These are phyloP conservation scores for Lycaon pictus DNA, from an alignment of 2,113 vertebrate species.

Conservation along the genomic window DNA sequence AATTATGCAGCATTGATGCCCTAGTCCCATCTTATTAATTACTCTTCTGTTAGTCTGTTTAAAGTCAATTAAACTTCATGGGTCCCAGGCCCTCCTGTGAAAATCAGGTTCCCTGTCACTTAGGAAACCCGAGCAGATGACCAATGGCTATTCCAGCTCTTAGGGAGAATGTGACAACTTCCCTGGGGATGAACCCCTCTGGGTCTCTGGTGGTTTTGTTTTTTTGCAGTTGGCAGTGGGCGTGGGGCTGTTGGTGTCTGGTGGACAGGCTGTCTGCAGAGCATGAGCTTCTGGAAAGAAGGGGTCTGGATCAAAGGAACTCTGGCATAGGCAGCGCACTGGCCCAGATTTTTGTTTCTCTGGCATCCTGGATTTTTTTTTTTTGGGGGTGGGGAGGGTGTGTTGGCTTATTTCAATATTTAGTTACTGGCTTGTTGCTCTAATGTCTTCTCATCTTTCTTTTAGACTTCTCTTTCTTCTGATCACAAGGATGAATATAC, in stretches of 20 bases:
- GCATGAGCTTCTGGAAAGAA: fast-evolving
- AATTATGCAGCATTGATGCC: background rate
- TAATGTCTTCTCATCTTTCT: background rate
- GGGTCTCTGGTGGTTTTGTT: background rate
- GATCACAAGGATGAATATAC: background rate
- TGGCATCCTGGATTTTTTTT: background rate
- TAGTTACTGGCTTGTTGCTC: background rate
- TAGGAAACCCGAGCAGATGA: background rate
- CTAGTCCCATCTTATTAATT: conserved; percentile 74
- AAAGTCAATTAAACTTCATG: conserved; percentile 65
- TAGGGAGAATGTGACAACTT: background rate
- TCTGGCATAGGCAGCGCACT: fast-evolving
- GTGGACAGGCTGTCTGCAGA: background rate
- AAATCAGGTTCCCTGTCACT: background rate
- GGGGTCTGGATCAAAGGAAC: background rate
- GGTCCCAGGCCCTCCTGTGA: conserved; percentile 32
- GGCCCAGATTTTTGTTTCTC: background rate
- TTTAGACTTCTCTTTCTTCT: background rate
- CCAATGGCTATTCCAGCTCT: fast-evolving
- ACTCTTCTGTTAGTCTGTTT: conserved; percentile 59
- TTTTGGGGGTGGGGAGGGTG: too few species aligned
- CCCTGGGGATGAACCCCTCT: background rate
- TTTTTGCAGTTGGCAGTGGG: background rate
- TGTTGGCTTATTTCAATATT: background rate
- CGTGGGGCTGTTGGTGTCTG: fast-evolving